Evolutionary conservation across 92 coral and sea anemone species (phyloP).

Genomic region (Porites rus): DNA sequence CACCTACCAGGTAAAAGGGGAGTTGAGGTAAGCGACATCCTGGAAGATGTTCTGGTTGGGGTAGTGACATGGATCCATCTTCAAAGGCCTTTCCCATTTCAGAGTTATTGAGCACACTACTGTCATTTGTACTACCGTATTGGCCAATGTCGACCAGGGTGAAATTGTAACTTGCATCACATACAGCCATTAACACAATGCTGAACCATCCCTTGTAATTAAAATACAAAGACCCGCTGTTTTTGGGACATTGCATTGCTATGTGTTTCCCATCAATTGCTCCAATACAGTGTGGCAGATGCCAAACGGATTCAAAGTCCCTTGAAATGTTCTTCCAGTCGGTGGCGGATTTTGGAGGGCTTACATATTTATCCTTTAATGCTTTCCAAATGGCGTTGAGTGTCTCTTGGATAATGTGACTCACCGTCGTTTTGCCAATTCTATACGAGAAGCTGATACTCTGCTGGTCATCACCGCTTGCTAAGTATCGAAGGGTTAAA

Average conservation of each 20-base stretch:
- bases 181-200: conserved; percentile 56
- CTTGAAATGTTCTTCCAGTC: conserved; percentile 63
- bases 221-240: conserved; percentile 47
- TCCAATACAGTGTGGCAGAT: conserved; percentile 63
- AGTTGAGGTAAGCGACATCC: conserved; percentile 44
- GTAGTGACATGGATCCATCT: conserved; percentile 37
- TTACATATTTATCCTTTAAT: conserved; percentile 51
- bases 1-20: conserved; percentile 57
- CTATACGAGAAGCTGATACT: conserved; percentile 55
- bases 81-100: conserved; percentile 69
- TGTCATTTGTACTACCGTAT: conserved; percentile 70
- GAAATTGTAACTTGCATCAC: conserved; percentile 63
- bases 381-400: conserved; percentile 57
- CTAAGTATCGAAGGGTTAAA: conserved; percentile 51
- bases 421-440: conserved; percentile 60
- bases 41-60: conserved; percentile 44
- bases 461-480: conserved; percentile 61
- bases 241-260: conserved; percentile 62
- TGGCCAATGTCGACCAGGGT: conserved; percentile 59
- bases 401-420: conserved; percentile 64
- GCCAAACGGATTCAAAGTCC: conserved; percentile 60
- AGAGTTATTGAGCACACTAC: conserved; percentile 60
- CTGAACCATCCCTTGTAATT: conserved; percentile 69
- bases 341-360: conserved; percentile 52
- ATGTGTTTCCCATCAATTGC: conserved; percentile 71